Percentiles rank a stretch among this genome's conserved stretches.
Evolutionary conservation across 2,888 invertebrate genomes (phyloP).

Genomic region (Calameuta filiformis): DNA sequence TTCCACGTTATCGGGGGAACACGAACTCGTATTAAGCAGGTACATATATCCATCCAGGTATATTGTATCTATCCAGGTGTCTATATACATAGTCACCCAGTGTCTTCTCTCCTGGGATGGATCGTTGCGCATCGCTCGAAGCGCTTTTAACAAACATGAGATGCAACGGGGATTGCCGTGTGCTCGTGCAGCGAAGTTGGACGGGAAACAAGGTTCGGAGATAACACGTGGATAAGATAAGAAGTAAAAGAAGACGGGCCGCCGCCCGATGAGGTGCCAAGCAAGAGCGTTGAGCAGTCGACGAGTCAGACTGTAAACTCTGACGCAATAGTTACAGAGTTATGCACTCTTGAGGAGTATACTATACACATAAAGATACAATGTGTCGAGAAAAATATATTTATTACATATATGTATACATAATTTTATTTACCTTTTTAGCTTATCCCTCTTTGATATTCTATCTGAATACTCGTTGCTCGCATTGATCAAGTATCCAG

Average conservation of each 20-base stretch:
- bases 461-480: not conserved
- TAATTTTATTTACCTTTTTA: not conserved
- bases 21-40: slow-evolving; percentile 26
- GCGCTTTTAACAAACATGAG: slow-evolving; percentile 43
- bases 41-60: not conserved
- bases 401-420: not conserved
- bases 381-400: too few relatives aligned
- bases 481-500: not conserved
- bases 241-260: not conserved
- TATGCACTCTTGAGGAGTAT: not conserved
- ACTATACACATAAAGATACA: not conserved
- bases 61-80: not conserved
- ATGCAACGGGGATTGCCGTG: slow-evolving; percentile 25
- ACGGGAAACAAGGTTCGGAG: slow-evolving; percentile 28
- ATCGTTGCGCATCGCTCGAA: slow-evolving; percentile 9
- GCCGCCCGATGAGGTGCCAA: slow-evolving; percentile 1
- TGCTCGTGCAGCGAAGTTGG: slow-evolving; percentile 13
- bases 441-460: not conserved
- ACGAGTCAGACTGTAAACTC: not conserved
- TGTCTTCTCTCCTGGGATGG: not conserved
- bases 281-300: not conserved
- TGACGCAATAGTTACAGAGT: not conserved
- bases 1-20: slow-evolving; percentile 38
- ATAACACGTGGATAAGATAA: slow-evolving; percentile 25
- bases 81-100: not conserved